A percentile compares a stretch with the other conserved stretches of the same genome.
phyloP scores from a whole-genome alignment of 2,888 invertebrate species.

The Drosophila eohydei region DNA sequence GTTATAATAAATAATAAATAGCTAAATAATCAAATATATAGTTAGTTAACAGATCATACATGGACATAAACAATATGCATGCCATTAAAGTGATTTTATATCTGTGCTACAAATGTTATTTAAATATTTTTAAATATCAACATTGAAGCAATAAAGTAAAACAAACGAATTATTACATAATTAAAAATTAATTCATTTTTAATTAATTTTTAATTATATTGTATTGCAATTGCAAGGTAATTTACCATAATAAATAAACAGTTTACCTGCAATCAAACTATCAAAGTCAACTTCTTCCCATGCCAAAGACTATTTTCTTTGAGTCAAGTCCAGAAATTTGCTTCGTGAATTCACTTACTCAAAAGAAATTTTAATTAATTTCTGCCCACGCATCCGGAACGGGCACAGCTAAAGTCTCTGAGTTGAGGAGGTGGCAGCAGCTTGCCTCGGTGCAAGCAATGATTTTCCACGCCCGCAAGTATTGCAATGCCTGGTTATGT shows the following conservation, averaged over 20 bases:
- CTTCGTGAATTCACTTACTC: slow-evolving; percentile 39
- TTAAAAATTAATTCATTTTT: not conserved
- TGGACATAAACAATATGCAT: too few relatives aligned
- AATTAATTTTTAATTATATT: not conserved
- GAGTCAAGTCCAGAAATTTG: slow-evolving; percentile 30
- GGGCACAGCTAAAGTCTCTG: slow-evolving; percentile 10
- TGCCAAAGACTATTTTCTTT: not conserved
- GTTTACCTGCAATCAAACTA: not conserved
- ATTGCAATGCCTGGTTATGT: slow-evolving; percentile 50
- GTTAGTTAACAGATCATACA: too few relatives aligned
- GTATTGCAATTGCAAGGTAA: not conserved
- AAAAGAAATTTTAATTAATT: slow-evolving; percentile 67
- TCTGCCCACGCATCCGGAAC: slow-evolving; percentile 26
- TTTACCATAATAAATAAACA: not conserved
- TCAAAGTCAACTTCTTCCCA: not conserved
- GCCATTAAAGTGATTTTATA: too few relatives aligned
- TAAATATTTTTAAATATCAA: too few relatives aligned
- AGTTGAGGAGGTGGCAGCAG: not conserved
- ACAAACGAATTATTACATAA: not conserved
- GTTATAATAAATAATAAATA: too few relatives aligned
- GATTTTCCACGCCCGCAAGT: slow-evolving; percentile 39
- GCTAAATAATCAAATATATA: too few relatives aligned
- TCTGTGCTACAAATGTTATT: too few relatives aligned
- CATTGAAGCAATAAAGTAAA: too few relatives aligned
- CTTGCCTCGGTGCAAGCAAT: slow-evolving; percentile 28